Conservation (phyloP, 2,888 invertebrate species). For the Euplagia quadripunctaria region DNA sequence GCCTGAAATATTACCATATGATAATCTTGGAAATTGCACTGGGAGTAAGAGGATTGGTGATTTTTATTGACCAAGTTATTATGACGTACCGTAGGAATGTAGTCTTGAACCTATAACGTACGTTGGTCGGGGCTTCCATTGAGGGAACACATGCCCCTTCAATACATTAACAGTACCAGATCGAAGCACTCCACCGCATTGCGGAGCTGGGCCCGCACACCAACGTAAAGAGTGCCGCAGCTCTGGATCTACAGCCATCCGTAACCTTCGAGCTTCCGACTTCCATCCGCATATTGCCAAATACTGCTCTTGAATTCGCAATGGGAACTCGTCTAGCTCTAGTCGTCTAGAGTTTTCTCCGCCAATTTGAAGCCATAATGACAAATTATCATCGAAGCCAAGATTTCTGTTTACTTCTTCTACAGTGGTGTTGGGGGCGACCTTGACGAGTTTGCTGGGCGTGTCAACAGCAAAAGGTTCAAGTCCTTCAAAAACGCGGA, state of each 20-base stretch:
- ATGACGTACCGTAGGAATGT: slow-evolving; percentile 83
- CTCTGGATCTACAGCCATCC: slow-evolving; percentile 90
- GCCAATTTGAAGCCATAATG: slow-evolving; percentile 87
- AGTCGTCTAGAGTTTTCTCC: slow-evolving; percentile 86
- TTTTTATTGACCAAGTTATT: neutral
- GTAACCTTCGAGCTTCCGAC: slow-evolving; percentile 86
- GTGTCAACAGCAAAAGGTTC: slow-evolving; percentile 82
- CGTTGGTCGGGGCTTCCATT: slow-evolving; percentile 89
- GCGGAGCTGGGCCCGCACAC: slow-evolving; percentile 87
- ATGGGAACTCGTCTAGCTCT: slow-evolving; percentile 85
- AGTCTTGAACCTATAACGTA: slow-evolving; percentile 88
- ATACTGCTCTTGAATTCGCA: slow-evolving; percentile 89
- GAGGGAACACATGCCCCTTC: slow-evolving; percentile 90
- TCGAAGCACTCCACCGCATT: slow-evolving; percentile 75
- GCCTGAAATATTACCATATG: slow-evolving; percentile 61
- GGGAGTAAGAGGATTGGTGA: neutral
- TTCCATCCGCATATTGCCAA: slow-evolving; percentile 88
- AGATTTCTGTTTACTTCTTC: slow-evolving; percentile 84
- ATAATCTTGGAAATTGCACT: neutral
- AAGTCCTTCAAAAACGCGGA: slow-evolving; percentile 88
- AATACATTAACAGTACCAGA: slow-evolving; percentile 87
- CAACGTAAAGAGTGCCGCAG: slow-evolving; percentile 88
- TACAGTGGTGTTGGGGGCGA: slow-evolving; percentile 87
- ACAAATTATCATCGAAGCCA: slow-evolving; percentile 81
- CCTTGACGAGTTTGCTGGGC: slow-evolving; percentile 86